A percentile compares a stretch with the other conserved stretches of the same genome.
phyloP scores from a whole-genome alignment of 2,888 invertebrate species.

The Ophion slaviceki region DNA sequence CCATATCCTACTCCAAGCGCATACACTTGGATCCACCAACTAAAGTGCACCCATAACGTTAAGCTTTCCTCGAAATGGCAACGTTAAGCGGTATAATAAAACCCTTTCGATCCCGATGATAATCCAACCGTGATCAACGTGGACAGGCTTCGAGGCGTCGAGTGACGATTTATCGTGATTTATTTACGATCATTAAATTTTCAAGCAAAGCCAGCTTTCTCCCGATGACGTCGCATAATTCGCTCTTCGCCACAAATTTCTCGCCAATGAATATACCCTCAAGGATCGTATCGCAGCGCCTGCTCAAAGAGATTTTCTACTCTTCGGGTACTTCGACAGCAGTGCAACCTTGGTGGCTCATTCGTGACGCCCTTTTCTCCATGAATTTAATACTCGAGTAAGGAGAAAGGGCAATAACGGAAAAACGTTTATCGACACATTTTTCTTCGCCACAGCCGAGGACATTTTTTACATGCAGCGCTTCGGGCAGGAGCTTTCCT shows the following conservation, averaged over 20 bases:
- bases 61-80: conserved; percentile 7
- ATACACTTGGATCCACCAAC: conserved; percentile 10
- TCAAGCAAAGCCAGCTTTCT: not conserved
- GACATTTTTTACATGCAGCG: conserved; percentile 1
- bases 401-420: not conserved
- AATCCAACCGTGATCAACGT: not conserved
- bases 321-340: not conserved
- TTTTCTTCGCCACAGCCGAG: not conserved
- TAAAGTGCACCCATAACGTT: conserved; percentile 27
- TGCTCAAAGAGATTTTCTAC: not conserved
- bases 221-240: not conserved
- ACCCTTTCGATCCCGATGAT: conserved; percentile 4
- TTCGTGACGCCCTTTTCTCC: not conserved
- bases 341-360: not conserved
- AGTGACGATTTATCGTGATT: not conserved
- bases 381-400: not conserved
- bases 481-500: not conserved
- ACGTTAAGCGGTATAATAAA: conserved; percentile 16
- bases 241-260: not conserved
- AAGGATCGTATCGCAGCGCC: not conserved
- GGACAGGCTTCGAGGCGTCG: not conserved
- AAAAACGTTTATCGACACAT: not conserved
- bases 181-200: not conserved
- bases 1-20: not conserved
- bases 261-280: not conserved